Evolutionary conservation across 2,888 invertebrate species (phyloP), one percentile per base, ranked within the genome.

Genomic region (Siphlonurus alternatus): DNA sequence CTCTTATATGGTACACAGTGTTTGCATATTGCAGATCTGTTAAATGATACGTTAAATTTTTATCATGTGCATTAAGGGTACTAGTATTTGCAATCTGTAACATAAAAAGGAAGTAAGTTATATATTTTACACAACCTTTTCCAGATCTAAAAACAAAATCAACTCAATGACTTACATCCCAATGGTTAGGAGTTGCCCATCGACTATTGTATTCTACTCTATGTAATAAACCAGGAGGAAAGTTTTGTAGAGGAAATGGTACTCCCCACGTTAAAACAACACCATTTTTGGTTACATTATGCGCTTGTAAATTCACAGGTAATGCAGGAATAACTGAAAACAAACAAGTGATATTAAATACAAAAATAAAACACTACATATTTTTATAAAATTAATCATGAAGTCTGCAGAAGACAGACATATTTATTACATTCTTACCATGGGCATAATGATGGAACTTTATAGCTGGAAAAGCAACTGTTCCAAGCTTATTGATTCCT

Each of bases 1-100:
- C 83, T 68, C 88, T 78, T 1, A 90, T 81, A 68, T 87, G 85
- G 76, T 89, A 91, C 62, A 81, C 78, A 68, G 82, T 79, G 71
- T 87, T 81, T 0, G 88, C 83, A 75, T 84, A 85, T 64, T 81
- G 78, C 59, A 88, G 74, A 67, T 78, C 76, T 7, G 78, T 78
- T 23, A 87, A 74, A 69, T 80, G 79, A 64, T 71, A 74, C 22
- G 63, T 24, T 23, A 65, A 62, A 3, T 53, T 7, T 63, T 66
- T 51, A 2, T 63, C 25, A 25, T 65, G 22, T 62, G 22, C n/a
- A 53, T 53, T 59, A 51, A 67, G 56, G n/a, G 18, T 10, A 56
- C 62, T 65, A 3, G 67, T 67, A 56, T 68, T 63, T 18, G 67
- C 68, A 63, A 59, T 56, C 65, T 65, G 56, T 3, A 19, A 2